These are phyloP conservation scores for Oreochromis niloticus DNA, from an alignment of 2,113 vertebrate species.

Conservation along the genomic window DNA sequence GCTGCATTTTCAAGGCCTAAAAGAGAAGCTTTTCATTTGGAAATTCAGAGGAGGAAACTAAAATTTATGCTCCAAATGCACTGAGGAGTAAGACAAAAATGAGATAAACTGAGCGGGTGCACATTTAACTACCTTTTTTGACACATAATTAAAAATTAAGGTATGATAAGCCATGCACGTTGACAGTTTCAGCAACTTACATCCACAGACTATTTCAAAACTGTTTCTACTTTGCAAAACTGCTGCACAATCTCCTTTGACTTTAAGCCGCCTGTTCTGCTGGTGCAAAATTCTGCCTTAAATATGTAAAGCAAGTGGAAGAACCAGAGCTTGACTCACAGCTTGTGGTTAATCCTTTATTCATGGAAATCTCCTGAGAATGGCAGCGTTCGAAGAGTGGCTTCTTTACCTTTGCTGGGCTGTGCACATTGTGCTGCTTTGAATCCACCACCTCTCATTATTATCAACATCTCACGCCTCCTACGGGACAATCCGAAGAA, in stretches of 20 bases:
- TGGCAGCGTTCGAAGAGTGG: constrained; percentile 27
- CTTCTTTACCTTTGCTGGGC: constrained; percentile 34
- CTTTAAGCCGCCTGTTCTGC: constrained; percentile 56
- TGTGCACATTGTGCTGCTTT: constrained; percentile 9
- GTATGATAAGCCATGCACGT: background rate
- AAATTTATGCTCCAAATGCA: background rate
- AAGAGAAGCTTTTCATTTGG: background rate
- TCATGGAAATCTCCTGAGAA: constrained; percentile 61
- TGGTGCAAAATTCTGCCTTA: constrained; percentile 41
- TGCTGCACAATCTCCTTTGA: constrained; percentile 42
- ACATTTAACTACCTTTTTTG: background rate
- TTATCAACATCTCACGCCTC: constrained; percentile 5
- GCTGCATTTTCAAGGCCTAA: background rate
- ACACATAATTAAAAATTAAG: background rate
- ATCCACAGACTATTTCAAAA: background rate
- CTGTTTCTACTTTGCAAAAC: constrained; percentile 20
- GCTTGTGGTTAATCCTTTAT: constrained; percentile 66
- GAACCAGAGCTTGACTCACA: constrained; percentile 61
- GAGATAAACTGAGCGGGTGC: background rate
- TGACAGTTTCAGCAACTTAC: background rate
- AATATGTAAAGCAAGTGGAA: constrained; percentile 67
- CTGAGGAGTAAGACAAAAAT: background rate
- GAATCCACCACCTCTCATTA: constrained; percentile 35
- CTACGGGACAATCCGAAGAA: background rate
- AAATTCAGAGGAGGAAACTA: background rate